These are phyloP conservation scores for Xanthostigma xanthostigma DNA, from an alignment of 2,888 invertebrate species.

Conservation along the genomic window DNA sequence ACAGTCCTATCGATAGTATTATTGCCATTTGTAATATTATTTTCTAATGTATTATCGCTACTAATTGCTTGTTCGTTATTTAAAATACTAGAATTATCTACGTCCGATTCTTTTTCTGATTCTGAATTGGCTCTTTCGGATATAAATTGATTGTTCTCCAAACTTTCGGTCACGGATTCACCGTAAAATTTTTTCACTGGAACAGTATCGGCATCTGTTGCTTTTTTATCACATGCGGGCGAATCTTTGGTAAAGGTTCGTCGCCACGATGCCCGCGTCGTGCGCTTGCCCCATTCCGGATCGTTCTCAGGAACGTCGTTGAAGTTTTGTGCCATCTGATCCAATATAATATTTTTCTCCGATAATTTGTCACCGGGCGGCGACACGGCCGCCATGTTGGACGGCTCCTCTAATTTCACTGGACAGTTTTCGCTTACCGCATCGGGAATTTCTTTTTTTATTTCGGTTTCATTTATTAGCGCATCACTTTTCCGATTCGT, in stretches of 20 bases:
- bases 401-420: conserved; percentile 1
- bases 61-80: too few species aligned
- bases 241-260: not conserved
- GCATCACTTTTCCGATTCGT: conserved; percentile 5
- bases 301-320: conserved; percentile 20
- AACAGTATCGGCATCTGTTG: not conserved
- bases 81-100: too few species aligned
- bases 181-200: not conserved
- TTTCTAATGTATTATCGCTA: too few species aligned
- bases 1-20: conserved; percentile 21
- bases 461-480: conserved; percentile 8
- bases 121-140: too few species aligned
- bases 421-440: not conserved
- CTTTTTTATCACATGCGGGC: not conserved
- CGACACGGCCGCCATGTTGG: conserved; percentile 8
- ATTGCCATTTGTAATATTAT: too few species aligned
- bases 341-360: conserved; percentile 35
- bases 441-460: conserved; percentile 3
- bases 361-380: conserved; percentile 31
- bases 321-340: conserved; percentile 44
- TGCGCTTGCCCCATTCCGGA: conserved; percentile 1
- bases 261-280: conserved; percentile 2
- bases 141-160: too few species aligned
- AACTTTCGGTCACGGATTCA: not conserved
- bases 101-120: too few species aligned